Evolutionary conservation across 1,140 invertebrate genomes (phyloP).

Genomic region (Drosophila parabipectinata): DNA sequence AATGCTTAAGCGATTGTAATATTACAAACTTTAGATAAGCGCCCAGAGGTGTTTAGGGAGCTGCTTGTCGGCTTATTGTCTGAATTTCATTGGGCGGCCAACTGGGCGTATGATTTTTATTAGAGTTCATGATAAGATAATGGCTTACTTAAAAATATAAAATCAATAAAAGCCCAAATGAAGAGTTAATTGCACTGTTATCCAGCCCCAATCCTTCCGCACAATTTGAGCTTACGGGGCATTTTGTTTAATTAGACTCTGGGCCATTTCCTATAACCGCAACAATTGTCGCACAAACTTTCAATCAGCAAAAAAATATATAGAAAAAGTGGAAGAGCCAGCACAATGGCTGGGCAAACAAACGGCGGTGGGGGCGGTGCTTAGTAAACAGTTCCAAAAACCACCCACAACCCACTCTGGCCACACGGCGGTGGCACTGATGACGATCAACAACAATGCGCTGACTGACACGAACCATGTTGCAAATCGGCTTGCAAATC

Average conservation of each 20-base stretch:
- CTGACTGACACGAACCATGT: slow-evolving; percentile 77
- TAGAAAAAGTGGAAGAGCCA: slow-evolving; percentile 9
- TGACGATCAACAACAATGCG: slow-evolving; percentile 75
- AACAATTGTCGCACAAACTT: slow-evolving; percentile 78
- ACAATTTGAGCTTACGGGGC: slow-evolving; percentile 1
- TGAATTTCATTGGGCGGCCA: not conserved
- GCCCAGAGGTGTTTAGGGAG: not conserved
- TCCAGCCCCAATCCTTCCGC: not conserved
- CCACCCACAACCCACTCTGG: slow-evolving; percentile 9
- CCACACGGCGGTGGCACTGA: not conserved
- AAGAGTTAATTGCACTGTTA: slow-evolving; percentile 1
- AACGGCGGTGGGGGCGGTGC: not conserved
- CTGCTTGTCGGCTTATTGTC: not conserved
- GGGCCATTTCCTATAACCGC: slow-evolving; percentile 64
- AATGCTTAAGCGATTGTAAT: slow-evolving; percentile 32
- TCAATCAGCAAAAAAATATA: slow-evolving; percentile 51
- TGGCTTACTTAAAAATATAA: no score
- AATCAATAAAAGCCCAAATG: not conserved
- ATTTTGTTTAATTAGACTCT: slow-evolving; percentile 64
- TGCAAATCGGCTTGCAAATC: slow-evolving; percentile 78
- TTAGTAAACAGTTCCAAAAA: slow-evolving; percentile 19
- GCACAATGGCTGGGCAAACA: slow-evolving; percentile 63
- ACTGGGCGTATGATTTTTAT: slow-evolving; percentile 37
- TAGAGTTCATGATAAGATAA: no score
- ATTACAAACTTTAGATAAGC: not conserved